Conservation (phyloP, 1,140 invertebrate species). For the Drosophila miranda region DNA sequence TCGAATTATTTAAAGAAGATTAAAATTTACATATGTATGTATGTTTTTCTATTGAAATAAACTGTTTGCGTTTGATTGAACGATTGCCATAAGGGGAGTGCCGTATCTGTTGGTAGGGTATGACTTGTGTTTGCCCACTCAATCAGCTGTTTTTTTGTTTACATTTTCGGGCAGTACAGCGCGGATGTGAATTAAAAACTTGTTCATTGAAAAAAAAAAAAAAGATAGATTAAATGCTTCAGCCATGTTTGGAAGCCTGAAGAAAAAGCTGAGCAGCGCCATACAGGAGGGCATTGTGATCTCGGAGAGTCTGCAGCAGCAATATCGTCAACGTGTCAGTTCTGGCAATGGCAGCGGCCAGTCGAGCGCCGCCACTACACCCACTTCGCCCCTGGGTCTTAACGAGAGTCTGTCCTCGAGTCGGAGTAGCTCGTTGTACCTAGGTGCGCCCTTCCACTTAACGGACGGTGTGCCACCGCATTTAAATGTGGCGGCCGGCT, state of each 20-base stretch:
- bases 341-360: slow-evolving; percentile 39
- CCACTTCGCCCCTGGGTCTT: slow-evolving; percentile 26
- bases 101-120: not conserved
- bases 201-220: slow-evolving; percentile 8
- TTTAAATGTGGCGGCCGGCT: slow-evolving; percentile 71
- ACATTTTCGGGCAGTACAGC: slow-evolving; percentile 12
- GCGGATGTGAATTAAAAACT: slow-evolving; percentile 30
- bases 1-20: too few relatives aligned
- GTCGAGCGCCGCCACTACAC: slow-evolving; percentile 24
- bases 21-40: too few relatives aligned
- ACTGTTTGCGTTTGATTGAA: too few relatives aligned
- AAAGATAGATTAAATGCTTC: not conserved
- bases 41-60: not conserved
- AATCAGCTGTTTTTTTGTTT: slow-evolving; percentile 69
- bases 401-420: slow-evolving; percentile 56
- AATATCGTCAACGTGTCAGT: slow-evolving; percentile 72
- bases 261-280: slow-evolving; percentile 72
- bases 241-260: slow-evolving; percentile 71
- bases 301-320: slow-evolving; percentile 73
- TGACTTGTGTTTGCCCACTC: not conserved
- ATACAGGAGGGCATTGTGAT: slow-evolving; percentile 73
- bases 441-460: slow-evolving; percentile 36
- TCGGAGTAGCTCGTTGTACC: slow-evolving; percentile 43
- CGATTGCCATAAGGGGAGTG: slow-evolving; percentile 13
- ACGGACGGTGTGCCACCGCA: slow-evolving; percentile 57